These are phyloP conservation scores for Beaufortia kweichowensis DNA, from an alignment of 2,113 vertebrate species.

Conservation along the genomic window DNA sequence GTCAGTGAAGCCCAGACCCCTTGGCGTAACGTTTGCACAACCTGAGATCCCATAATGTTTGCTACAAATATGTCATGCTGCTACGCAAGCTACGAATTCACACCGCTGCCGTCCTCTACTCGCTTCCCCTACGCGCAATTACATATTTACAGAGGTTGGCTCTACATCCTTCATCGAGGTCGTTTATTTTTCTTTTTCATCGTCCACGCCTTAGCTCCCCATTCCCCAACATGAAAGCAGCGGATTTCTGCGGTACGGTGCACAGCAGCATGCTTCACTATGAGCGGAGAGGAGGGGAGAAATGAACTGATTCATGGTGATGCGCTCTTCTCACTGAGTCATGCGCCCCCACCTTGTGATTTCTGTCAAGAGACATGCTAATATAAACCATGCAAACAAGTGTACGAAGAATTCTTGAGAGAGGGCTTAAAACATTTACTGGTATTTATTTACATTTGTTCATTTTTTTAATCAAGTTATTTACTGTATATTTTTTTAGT, in stretches of 20 bases:
- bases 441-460: too few relatives aligned
- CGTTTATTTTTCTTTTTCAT: conserved; percentile 41
- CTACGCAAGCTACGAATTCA: conserved; percentile 50
- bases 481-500: too few relatives aligned
- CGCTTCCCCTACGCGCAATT: conserved; percentile 29
- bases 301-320: conserved; percentile 14
- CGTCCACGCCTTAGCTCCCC: conserved; percentile 15
- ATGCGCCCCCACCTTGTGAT: conserved; percentile 16
- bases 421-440: too few relatives aligned
- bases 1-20: conserved; percentile 95
- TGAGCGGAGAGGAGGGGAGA: conserved; percentile 20
- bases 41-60: conserved; percentile 83
- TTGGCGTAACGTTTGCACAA: conserved; percentile 87
- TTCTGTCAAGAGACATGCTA: background rate
- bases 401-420: too few relatives aligned
- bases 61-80: conserved; percentile 65
- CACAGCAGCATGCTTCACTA: conserved; percentile 31
- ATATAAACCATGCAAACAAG: background rate
- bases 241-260: conserved; percentile 10
- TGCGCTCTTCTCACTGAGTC: conserved; percentile 16
- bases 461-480: too few relatives aligned
- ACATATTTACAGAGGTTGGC: conserved; percentile 46
- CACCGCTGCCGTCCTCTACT: conserved; percentile 51
- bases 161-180: background rate
- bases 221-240: conserved; percentile 23